Percentiles rank a stretch among this genome's conserved stretches.
These are phyloP conservation scores for Lycaon pictus DNA, from an alignment of 2,113 vertebrate species.

Conservation along the genomic window DNA sequence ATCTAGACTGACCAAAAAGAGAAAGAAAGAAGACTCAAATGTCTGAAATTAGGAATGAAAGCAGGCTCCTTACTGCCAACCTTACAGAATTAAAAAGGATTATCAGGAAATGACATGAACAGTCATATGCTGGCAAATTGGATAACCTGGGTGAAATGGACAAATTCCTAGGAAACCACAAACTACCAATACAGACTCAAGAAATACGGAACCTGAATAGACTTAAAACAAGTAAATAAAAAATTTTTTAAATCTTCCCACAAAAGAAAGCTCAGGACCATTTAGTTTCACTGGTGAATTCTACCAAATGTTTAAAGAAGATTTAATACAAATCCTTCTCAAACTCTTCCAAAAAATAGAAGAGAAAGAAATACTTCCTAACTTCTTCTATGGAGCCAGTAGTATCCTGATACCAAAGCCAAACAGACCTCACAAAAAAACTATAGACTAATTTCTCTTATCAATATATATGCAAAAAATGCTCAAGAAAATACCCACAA, in stretches of 20 bases:
- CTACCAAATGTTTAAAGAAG: slow-evolving; percentile 24
- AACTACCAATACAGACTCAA: neutral
- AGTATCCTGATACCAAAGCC: neutral
- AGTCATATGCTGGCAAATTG: neutral
- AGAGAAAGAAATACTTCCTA: neutral
- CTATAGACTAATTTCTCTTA: neutral
- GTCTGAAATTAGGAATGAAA: neutral
- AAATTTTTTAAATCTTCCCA: neutral
- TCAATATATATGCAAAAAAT: neutral
- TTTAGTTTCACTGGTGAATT: neutral
- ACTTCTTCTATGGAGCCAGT: neutral
- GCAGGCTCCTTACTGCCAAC: neutral
- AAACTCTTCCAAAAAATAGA: neutral
- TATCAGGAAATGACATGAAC: neutral
- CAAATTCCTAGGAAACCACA: neutral
- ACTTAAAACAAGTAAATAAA: neutral
- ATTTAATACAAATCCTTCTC: neutral
- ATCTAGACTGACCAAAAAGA: neutral
- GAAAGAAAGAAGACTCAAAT: neutral
- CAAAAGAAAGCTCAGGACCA: neutral
- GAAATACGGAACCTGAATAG: neutral
- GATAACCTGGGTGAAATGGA: neutral
- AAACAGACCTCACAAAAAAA: neutral
- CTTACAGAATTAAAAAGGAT: neutral
- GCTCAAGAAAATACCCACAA: neutral